Evolutionary conservation across 2,888 invertebrate species (phyloP), one percentile per base, ranked within the genome.

Genomic region (Amphipyra berbera): DNA sequence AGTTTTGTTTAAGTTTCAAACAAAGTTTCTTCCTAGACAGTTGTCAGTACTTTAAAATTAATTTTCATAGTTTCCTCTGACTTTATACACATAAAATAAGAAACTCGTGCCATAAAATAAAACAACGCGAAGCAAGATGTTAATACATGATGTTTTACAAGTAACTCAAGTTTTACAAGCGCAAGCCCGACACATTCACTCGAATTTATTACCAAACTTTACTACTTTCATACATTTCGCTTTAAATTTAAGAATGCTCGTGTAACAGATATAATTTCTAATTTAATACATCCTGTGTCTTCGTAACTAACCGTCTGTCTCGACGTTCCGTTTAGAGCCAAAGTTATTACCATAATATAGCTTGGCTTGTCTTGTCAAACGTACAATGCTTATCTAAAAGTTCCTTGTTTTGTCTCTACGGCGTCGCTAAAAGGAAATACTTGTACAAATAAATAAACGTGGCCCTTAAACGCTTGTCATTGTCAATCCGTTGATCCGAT

Each of bases 381-480:
- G 81, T 85, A 89, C 87, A 89, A 88, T 89, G 90, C 90, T 91
- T 93, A 93, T 93, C 93, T 93, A 92, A 91, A 90, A 91, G 85
- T 88, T 90, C 83, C 88, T 92, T 89, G 91, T 93, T 91, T 91
- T 88, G 90, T 92, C 83, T 90, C 84, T 83, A 82, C 81, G 82
- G 82, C 86, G 84, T 88, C 90, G 91, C 92, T 95, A 94, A 95
- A 92, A 95, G 94, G 94, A 88, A 94, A 94, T 91, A 88, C 94
- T 89, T 94, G 94, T 95, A 88, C 85, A 91, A 90, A 94, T 94
- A 94, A 95, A 95, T 93, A 94, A 90, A 91, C 88, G 82, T 72
- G 83, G 85, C 88, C 86, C 86, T 93, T 92, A 93, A 94, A 92
- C 88, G 91, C 93, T 91, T 93, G 94, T 94, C 94, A 92, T 92